Conservation (phyloP, 1,140 invertebrate species). For the Euura saliciscinereae region DNA sequence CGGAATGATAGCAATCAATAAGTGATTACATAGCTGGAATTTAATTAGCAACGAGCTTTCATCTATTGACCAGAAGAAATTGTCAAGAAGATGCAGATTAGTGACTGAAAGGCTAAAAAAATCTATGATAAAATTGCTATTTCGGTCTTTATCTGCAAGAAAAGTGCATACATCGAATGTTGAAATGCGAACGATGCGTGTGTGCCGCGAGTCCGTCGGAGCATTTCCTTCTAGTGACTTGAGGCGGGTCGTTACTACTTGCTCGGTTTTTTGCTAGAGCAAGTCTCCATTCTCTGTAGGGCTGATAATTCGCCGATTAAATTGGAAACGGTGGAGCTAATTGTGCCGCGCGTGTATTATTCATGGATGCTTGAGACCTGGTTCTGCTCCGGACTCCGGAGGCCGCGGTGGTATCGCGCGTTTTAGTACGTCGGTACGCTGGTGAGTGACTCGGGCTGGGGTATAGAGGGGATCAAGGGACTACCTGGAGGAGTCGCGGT, state of each 20-base stretch:
- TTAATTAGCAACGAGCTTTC: background rate
- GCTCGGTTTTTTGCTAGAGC: background rate
- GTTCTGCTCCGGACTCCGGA: background rate
- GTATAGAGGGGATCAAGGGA: background rate
- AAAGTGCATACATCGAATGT: too few species aligned
- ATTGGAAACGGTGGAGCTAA: slow-evolving; percentile 57
- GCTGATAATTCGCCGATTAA: slow-evolving; percentile 60
- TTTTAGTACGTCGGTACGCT: too few species aligned
- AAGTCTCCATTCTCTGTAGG: slow-evolving; percentile 48
- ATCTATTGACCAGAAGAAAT: too few species aligned
- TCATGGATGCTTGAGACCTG: slow-evolving; percentile 35
- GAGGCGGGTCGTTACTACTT: slow-evolving; percentile 1
- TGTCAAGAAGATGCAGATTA: too few species aligned
- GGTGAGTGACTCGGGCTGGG: background rate
- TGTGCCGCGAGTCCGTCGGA: background rate
- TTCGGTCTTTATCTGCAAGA: background rate
- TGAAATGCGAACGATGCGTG: background rate
- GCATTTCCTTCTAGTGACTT: background rate
- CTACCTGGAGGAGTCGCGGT: background rate
- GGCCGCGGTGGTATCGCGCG: too few species aligned
- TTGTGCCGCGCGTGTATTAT: slow-evolving; percentile 56
- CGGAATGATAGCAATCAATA: background rate
- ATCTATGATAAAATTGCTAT: background rate
- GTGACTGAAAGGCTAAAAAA: too few species aligned
- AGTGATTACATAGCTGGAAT: background rate